A percentile compares a stretch with the other conserved stretches of the same genome.
phyloP scores from a whole-genome alignment of 2,888 invertebrate species.

The Crematogaster levior region DNA sequence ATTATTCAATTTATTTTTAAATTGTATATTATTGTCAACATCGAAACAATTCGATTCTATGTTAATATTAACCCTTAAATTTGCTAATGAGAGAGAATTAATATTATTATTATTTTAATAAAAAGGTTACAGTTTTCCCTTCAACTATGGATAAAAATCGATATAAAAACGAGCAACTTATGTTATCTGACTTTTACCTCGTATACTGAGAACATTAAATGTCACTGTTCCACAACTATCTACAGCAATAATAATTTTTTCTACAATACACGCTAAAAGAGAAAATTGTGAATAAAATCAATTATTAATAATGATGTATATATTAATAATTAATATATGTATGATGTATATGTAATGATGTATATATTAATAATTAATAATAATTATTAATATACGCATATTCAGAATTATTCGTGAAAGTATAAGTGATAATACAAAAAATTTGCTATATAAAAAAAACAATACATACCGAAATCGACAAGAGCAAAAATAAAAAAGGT shows the following conservation, averaged over 20 bases:
- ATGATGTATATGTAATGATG: too few relatives aligned
- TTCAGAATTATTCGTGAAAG: background rate
- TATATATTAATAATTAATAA: too few relatives aligned
- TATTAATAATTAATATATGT: too few relatives aligned
- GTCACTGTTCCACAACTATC: conserved; percentile 53
- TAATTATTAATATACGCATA: too few relatives aligned
- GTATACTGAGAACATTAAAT: conserved; percentile 53
- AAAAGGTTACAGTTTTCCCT: background rate
- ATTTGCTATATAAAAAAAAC: background rate
- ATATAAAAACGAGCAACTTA: background rate
- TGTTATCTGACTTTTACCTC: conserved; percentile 34
- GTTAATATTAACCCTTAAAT: background rate
- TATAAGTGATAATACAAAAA: too few relatives aligned
- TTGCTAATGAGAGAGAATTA: background rate
- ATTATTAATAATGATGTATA: too few relatives aligned
- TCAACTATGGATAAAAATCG: conserved; percentile 4
- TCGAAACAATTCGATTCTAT: background rate
- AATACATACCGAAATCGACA: background rate
- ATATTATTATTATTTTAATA: background rate
- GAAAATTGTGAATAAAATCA: background rate
- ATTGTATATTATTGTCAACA: background rate
- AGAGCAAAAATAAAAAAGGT: background rate
- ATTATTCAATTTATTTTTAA: background rate
- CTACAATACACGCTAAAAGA: background rate
- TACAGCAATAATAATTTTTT: conserved; percentile 5